Conservation (phyloP, 2,797 vertebrate species). For the Trematocara caparti region DNA sequence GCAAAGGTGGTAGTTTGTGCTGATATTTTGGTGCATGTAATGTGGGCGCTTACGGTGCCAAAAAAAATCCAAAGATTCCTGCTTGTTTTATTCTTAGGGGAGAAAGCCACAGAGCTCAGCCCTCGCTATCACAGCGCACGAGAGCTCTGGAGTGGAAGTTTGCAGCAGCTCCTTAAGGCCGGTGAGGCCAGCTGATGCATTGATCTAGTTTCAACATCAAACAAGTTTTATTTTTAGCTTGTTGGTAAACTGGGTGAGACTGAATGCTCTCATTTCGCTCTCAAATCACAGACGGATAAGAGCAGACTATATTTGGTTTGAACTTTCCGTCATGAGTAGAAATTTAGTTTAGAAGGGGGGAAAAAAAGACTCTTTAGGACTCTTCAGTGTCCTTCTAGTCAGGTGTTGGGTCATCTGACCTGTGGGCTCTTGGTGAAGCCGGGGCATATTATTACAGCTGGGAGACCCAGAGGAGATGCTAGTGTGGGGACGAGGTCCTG, state of each 20-base stretch:
- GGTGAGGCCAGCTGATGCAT: conserved; percentile 47
- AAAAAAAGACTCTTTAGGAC: background rate
- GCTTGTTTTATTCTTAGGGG: conserved; percentile 34
- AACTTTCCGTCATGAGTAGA: background rate
- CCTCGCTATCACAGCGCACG: background rate
- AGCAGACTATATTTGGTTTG: background rate
- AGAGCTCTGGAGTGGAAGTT: conserved; percentile 1
- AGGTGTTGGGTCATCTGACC: conserved; percentile 61
- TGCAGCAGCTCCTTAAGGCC: conserved; percentile 26
- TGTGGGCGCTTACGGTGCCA: background rate
- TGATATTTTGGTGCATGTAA: conserved; percentile 36
- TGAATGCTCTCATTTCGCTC: conserved; percentile 27
- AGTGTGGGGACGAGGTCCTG: conserved; percentile 76
- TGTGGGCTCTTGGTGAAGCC: conserved; percentile 68
- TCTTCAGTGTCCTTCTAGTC: background rate
- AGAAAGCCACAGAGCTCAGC: conserved; percentile 9
- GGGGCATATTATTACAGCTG: conserved; percentile 89
- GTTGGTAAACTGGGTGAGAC: conserved; percentile 46
- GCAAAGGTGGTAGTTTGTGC: conserved; percentile 43
- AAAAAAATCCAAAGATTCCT: conserved; percentile 12
- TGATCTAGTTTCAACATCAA: conserved; percentile 66
- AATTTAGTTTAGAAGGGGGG: background rate
- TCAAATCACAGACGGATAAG: background rate
- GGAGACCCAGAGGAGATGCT: conserved; percentile 63
- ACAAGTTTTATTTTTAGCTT: conserved; percentile 55